A percentile compares a stretch with the other conserved stretches of the same genome.
Evolutionary conservation across 2,113 vertebrate species (phyloP).

Genomic region (Melanocharis versteri): DNA sequence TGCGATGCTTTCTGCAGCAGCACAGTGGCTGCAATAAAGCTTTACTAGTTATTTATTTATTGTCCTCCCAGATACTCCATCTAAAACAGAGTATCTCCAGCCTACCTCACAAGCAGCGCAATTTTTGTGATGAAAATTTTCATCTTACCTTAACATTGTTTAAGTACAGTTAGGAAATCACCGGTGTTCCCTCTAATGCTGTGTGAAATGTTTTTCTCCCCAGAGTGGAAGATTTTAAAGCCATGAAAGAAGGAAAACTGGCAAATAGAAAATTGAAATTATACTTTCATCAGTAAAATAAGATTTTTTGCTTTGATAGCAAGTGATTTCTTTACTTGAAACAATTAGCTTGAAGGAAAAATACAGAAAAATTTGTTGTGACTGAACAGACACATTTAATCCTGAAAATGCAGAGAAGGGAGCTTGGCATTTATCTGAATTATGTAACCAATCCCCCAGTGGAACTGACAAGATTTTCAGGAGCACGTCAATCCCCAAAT

Average conservation of each 20-base stretch:
- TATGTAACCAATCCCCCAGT: conserved; percentile 42
- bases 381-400: conserved; percentile 29
- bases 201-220: neutral
- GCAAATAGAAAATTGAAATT: neutral
- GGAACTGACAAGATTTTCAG: conserved; percentile 56
- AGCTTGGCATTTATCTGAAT: conserved; percentile 52
- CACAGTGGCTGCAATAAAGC: neutral
- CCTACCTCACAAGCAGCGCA: neutral
- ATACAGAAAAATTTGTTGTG: neutral
- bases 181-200: neutral
- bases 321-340: neutral
- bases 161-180: neutral
- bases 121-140: neutral
- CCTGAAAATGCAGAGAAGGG: neutral
- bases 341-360: neutral
- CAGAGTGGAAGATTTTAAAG: neutral
- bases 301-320: neutral
- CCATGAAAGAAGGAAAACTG: neutral
- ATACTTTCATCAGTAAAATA: neutral
- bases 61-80: neutral
- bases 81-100: neutral
- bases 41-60: neutral
- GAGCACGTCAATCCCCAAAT: neutral
- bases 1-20: neutral
- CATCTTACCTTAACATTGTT: neutral